Percentiles rank a stretch among this genome's conserved stretches.
phyloP scores from a whole-genome alignment of 2,888 invertebrate genomes.

The Conistra vaccinii region DNA sequence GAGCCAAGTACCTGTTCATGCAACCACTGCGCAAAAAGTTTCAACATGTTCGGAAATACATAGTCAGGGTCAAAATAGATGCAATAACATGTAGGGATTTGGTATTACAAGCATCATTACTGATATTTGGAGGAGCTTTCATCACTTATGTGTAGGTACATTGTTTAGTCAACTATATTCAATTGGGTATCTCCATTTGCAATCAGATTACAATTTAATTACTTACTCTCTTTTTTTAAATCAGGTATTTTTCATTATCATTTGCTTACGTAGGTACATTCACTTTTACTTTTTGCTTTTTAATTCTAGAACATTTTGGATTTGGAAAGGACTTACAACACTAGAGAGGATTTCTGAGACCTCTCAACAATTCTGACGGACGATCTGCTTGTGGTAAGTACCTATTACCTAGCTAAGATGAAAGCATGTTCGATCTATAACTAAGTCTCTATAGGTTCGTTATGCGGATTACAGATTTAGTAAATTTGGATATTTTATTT shows the following conservation, averaged over 20 bases:
- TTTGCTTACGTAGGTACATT: not conserved
- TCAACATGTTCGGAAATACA: conserved; percentile 29
- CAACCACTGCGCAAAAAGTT: conserved; percentile 23
- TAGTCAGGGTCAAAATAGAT: conserved; percentile 6
- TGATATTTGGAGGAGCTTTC: conserved; percentile 39
- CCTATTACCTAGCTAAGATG: not conserved
- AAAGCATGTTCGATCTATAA: conserved; percentile 2
- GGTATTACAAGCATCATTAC: conserved; percentile 15
- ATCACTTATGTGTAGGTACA: conserved; percentile 41
- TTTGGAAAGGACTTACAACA: conserved; percentile 27
- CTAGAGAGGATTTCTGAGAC: conserved; percentile 22
- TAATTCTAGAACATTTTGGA: conserved; percentile 42
- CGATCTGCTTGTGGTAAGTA: conserved; percentile 19
- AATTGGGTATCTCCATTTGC: conserved; percentile 20
- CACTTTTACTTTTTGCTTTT: not conserved
- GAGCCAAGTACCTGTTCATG: conserved; percentile 30
- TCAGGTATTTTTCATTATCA: not conserved
- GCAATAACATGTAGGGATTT: conserved; percentile 18
- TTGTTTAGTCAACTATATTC: conserved; percentile 17
- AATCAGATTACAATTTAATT: conserved; percentile 28
- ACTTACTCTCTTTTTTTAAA: not conserved
- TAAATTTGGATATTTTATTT: not conserved
- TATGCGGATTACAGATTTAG: conserved; percentile 6
- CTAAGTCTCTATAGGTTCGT: conserved; percentile 8
- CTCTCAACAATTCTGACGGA: conserved; percentile 17